Evolutionary conservation across 2,888 invertebrate genomes (phyloP).

Genomic region (Sinopyrophorus schimmeli): DNA sequence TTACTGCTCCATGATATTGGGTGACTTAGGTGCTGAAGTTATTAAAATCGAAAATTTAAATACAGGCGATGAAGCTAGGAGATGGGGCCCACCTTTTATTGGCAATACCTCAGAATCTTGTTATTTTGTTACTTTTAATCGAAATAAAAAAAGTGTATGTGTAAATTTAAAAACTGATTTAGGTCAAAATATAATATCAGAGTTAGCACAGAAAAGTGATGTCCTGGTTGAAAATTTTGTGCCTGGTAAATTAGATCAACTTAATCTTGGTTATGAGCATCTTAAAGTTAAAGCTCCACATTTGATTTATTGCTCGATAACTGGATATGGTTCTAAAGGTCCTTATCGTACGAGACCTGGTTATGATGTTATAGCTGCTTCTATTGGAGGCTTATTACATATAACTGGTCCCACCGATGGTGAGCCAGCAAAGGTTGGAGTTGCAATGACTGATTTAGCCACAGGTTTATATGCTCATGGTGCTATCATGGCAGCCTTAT

Average conservation of each 20-base stretch:
- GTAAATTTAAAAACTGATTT: slow-evolving; percentile 75
- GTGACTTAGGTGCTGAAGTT: slow-evolving; percentile 91
- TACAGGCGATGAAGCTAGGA: slow-evolving; percentile 83
- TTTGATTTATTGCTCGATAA: slow-evolving; percentile 91
- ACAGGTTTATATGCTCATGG: slow-evolving; percentile 95
- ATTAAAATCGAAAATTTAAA: slow-evolving; percentile 88
- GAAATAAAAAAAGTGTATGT: slow-evolving; percentile 93
- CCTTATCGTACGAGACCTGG: slow-evolving; percentile 88
- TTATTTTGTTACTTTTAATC: slow-evolving; percentile 87
- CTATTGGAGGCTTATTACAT: slow-evolving; percentile 86
- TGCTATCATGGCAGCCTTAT: slow-evolving; percentile 88
- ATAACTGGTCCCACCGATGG: slow-evolving; percentile 86
- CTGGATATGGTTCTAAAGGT: slow-evolving; percentile 87
- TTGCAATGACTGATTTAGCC: slow-evolving; percentile 89
- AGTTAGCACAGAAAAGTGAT: slow-evolving; percentile 78
- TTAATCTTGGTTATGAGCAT: slow-evolving; percentile 80
- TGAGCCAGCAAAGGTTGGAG: slow-evolving; percentile 87
- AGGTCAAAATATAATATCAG: slow-evolving; percentile 68
- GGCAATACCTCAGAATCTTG: slow-evolving; percentile 66
- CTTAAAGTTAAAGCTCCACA: slow-evolving; percentile 71
- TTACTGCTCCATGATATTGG: slow-evolving; percentile 90
- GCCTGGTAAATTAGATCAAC: slow-evolving; percentile 80
- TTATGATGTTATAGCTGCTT: slow-evolving; percentile 94
- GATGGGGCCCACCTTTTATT: slow-evolving; percentile 92
- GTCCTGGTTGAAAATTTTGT: slow-evolving; percentile 92